Evolutionary conservation across 2,888 invertebrate genomes (phyloP), one percentile per base, ranked within the genome.

Genomic region (Drosophila nigritarsus): DNA sequence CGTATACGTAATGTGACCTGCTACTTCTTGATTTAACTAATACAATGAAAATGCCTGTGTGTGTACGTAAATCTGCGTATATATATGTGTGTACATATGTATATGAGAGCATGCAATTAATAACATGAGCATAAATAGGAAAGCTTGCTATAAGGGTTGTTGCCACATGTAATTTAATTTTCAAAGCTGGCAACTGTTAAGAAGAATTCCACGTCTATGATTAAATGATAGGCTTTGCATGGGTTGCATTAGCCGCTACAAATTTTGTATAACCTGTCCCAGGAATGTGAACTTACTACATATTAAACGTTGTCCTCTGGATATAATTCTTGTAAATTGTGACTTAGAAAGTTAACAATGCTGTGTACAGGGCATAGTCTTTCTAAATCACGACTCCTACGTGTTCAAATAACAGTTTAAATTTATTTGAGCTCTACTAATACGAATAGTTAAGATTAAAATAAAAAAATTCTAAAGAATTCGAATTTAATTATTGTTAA

Each of bases 1-100:
- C 76, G 78, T 76, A 81, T 76, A 74, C 72, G 74, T 81, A 78
- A 87, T 88, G 53, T 69, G 80, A 80, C 70, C 72, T 77, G 74
- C 69, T 65, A 65, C 67, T 63, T 63, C 72, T 85, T 69, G 67
- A 69, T 72, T 75, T 76, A 54, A 75, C 75, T 68, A 70, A 76
- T 66, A 83, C 77, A 65, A 65, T 60, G 64, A 71, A 40, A 45
- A 55, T 32, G 34, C 48, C 36, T 24, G 2, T 3, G 45, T 3
- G 45, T 45, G n/a, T 40, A 20, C 42, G 20, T 65, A 15, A 34
- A 24, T n/a, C n/a, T n/a, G n/a, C n/a, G n/a, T n/a, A n/a, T n/a
- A n/a, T 9, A 15, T 11, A 20, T 36, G 11, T 45, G 48, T 56
- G 40, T 4, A 49, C 11, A 42, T 40, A 36, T 20, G 27, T 59